Conservation (phyloP, 2,797 vertebrate genomes). For the Scomberomorus guttatus region DNA sequence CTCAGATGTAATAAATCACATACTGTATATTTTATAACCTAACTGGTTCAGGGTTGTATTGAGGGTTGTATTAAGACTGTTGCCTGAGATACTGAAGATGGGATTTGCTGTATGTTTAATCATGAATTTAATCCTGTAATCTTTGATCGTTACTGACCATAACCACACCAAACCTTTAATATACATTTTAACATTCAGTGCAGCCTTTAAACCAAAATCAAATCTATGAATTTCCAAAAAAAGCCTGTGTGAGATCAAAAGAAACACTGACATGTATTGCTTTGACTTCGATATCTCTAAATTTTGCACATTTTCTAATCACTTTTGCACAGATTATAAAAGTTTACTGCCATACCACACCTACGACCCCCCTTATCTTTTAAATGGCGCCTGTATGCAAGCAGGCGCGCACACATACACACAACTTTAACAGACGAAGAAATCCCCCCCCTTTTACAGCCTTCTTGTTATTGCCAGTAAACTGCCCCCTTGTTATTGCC, state of each 20-base stretch:
- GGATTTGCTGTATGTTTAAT: conserved; percentile 60
- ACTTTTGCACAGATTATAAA: conserved; percentile 51
- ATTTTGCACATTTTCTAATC: conserved; percentile 40
- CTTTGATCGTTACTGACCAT: conserved; percentile 42
- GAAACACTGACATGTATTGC: neutral
- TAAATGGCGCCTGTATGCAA: conserved; percentile 14
- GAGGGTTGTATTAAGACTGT: conserved; percentile 67
- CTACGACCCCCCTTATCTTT: conserved; percentile 43
- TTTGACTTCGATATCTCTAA: conserved; percentile 6
- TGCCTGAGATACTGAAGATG: conserved; percentile 59
- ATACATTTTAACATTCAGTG: conserved; percentile 31
- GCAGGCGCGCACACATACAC: conserved; percentile 2
- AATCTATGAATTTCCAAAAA: conserved; percentile 17
- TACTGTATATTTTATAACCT: conserved; percentile 85
- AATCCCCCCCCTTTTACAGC: conserved; percentile 70
- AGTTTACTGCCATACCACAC: conserved; percentile 27
- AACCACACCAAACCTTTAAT: conserved; percentile 4
- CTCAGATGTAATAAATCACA: conserved; percentile 84
- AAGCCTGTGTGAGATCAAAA: conserved; percentile 19
- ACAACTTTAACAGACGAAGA: conserved; percentile 59
- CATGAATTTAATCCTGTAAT: conserved; percentile 48
- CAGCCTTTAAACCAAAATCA: conserved; percentile 15
- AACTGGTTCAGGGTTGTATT: conserved; percentile 74
- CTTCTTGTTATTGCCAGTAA: conserved; percentile 76
- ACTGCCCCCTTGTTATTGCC: conserved; percentile 79